These are phyloP conservation scores for Anguilla anguilla DNA, from an alignment of 2,797 vertebrate species.

Conservation along the genomic window DNA sequence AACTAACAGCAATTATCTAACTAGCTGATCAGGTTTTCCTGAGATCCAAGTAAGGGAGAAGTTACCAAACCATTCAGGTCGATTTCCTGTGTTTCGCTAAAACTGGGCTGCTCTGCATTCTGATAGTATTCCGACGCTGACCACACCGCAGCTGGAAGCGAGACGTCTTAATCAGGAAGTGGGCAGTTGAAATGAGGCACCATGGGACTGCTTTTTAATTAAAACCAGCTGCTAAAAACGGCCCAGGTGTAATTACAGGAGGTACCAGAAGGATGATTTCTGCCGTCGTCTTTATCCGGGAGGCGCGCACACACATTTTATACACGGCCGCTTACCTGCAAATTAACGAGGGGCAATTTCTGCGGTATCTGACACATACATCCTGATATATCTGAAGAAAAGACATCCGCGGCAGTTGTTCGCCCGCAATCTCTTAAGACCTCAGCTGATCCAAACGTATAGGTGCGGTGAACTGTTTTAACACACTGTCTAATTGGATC, in stretches of 20 bases:
- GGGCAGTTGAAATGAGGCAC: not conserved
- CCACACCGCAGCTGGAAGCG: not conserved
- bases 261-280: conserved; percentile 14
- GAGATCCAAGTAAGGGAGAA: not conserved
- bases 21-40: not conserved
- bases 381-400: not conserved
- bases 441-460: not conserved
- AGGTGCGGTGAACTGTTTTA: not conserved
- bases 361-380: not conserved
- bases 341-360: not conserved
- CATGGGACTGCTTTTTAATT: conserved; percentile 20
- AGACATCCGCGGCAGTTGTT: not conserved
- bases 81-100: not conserved
- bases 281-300: not conserved
- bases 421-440: not conserved
- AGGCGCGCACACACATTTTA: not conserved
- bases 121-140: not conserved
- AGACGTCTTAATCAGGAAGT: conserved; percentile 14
- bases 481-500: not conserved
- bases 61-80: not conserved
- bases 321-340: not conserved
- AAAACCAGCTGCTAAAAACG: conserved; percentile 18
- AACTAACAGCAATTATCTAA: too few relatives aligned
- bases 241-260: conserved; percentile 13
- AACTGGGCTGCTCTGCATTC: not conserved